Base-by-base conservation (phyloP, 2,888 invertebrate genomes). In the Aphrophora alni region DNA sequence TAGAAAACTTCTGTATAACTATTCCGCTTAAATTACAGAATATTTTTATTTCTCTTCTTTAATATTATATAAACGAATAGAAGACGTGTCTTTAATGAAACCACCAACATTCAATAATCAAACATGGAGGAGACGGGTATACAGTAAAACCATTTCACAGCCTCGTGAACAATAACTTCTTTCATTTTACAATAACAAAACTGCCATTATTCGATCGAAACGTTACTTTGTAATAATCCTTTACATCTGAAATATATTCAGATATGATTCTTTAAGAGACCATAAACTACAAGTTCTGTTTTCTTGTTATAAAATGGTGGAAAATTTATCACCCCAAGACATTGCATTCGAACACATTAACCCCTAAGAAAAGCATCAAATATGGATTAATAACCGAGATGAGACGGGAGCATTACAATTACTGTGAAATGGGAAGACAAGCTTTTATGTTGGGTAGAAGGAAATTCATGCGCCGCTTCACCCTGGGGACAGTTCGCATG, bases 201-300 rank as follows among this genome's bases (percentile, higher is more conserved):
- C 44, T 44, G 10, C 33, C 10, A 14, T 17, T 17, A 17, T 44
- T 44, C 44, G 44, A 44, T 44, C 44, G 2, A 10, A 17, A 8
- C 33, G 33, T 3, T 14, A 44, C 59, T 21, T 59, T 59, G 59
- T 21, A 59, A 59, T 59, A 59, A 59, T 21, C n/a, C 14, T 14
- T 21, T 4, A 21, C 4, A 59, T 59, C 59, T 21, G 59, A 59
- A 44, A 59, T 59, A n/a, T n/a, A 59, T 59, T 59, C 59, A 59
- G 59, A 59, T 59, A 59, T 44, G 44, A 44, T 44, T 59, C 59
- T 59, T 59, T 59, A 59, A 59, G 59, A 59, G 59, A 59, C 59
- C 59, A 59, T 59, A 59, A 59, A 59, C 59, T 59, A 14, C 44
- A 44, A 21, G 59, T 21, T 21, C 59, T 59, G 59, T 59, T 59